Conservation (phyloP, 35 echinoderm and acorn worm species). For the Stichopus chloronotus region DNA sequence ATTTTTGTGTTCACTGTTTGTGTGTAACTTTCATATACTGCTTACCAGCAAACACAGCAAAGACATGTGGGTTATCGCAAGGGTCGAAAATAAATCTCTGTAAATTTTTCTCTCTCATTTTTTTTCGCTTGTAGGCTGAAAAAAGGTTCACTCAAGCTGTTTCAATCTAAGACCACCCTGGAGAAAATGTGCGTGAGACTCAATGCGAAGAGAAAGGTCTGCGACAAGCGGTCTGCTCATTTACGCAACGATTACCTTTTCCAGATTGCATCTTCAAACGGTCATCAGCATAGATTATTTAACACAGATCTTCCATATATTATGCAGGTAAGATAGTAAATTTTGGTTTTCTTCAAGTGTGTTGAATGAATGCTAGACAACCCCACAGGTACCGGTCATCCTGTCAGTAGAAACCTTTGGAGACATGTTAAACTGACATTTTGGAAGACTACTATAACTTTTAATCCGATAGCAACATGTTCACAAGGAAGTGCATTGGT, state of each 20-base stretch:
- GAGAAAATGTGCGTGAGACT: constrained; percentile 75
- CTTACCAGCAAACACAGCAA: too few relatives aligned
- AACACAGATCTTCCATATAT: constrained; percentile 73
- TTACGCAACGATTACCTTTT: constrained; percentile 95
- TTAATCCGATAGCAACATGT: too few relatives aligned
- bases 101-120: background rate
- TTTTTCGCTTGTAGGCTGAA: constrained; percentile 73
- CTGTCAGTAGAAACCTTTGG: too few relatives aligned
- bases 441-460: too few relatives aligned
- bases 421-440: too few relatives aligned
- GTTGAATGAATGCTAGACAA: too few relatives aligned
- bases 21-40: too few relatives aligned
- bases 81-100: background rate
- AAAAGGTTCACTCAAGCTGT: constrained; percentile 85
- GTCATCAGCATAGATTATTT: constrained; percentile 83
- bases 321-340: constrained; percentile 64
- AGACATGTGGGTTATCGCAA: too few relatives aligned
- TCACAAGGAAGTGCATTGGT: too few relatives aligned
- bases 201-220: constrained; percentile 59
- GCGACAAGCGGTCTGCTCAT: constrained; percentile 80
- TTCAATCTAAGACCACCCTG: constrained; percentile 78
- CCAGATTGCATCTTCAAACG: constrained; percentile 75
- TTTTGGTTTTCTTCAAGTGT: background rate
- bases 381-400: too few relatives aligned
- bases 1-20: too few relatives aligned